Conservation (phyloP, 1,140 invertebrate species). For the Cotesia vestalis region DNA sequence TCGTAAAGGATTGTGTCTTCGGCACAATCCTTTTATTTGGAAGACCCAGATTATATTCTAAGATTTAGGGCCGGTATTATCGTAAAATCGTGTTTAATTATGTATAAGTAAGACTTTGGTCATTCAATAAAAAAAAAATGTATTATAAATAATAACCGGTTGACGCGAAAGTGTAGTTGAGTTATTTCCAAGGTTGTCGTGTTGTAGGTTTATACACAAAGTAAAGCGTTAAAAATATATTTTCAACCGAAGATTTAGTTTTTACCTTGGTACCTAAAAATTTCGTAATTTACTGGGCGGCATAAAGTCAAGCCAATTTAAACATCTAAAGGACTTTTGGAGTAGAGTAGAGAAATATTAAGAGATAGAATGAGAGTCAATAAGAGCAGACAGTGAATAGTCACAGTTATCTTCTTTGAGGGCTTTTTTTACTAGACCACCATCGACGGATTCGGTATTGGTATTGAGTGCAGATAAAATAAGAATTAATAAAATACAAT, state of each 20-base stretch:
- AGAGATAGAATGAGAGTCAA: no score
- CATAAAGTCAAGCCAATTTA: conserved; percentile 19
- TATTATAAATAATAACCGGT: conserved; percentile 21
- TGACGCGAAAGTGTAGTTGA: conserved; percentile 20
- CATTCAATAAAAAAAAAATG: conserved; percentile 5
- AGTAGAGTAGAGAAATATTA: no score
- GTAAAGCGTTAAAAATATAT: conserved; percentile 14
- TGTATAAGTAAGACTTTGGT: conserved; percentile 19
- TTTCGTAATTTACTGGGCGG: conserved; percentile 19
- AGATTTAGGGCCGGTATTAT: conserved; percentile 26
- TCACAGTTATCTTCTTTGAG: conserved; percentile 4
- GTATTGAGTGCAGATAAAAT: no score
- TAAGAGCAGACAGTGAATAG: neutral
- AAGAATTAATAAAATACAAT: no score
- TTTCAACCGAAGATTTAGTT: neutral
- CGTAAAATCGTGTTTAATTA: conserved; percentile 20
- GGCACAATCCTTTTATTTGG: no score
- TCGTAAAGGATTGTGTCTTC: no score
- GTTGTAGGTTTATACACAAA: conserved; percentile 14
- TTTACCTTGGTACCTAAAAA: conserved; percentile 20
- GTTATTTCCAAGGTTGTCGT: conserved; percentile 21
- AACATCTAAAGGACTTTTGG: conserved; percentile 5
- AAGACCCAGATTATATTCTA: conserved; percentile 38
- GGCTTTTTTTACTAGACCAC: no score
- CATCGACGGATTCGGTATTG: no score